Base-by-base conservation (phyloP, 2,113 vertebrate genomes). In the Daphoenositta chrysoptera region DNA sequence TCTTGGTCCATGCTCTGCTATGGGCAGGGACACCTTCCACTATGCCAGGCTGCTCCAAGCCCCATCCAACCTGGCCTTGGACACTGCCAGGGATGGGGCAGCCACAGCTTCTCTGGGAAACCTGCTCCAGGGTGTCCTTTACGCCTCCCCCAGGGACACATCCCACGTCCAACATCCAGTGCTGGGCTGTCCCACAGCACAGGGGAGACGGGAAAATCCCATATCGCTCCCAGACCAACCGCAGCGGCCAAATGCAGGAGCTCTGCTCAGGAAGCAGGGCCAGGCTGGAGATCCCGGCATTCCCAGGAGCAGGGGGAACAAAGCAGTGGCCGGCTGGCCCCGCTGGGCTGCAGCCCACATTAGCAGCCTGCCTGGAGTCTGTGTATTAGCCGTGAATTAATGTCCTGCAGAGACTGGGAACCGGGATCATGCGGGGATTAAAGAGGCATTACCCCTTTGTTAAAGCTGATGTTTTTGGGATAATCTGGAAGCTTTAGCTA, bases 401-500 rank as follows among this genome's bases (percentile, higher is more conserved):
- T 97, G 97, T 97, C 96, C 97, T 97, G 96, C 92, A 75, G 96
- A 96, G 96, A 91, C 94, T 76, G 89, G 95, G 95, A 95, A 96
- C 93, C 0, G 16, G 96, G 96, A 97, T 97, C 97, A 97, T 97
- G 93, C 17, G 30, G 83, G 94, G 97, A 97, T 97, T 97, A 97
- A 95, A 94, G 94, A 97, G 95, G 97, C 97, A 97, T 97, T 97
- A 97, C 97, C 94, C 97, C 96, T 97, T 97, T 97, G 97, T 97
- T 97, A 96, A 96, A 96, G 97, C 97, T 97, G 97, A 97, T 97
- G 97, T 97, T 98, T 97, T 94, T 69, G 93, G 97, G 97, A 98
- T 98, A 97, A 98, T 97, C 97, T 98, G 96, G 86, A 95, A 96
- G 96, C 96, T 98, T 97, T 97, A 97, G 96, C 97, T 97, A 97